A percentile compares a stretch with the other conserved stretches of the same genome.
phyloP scores from a whole-genome alignment of 1,140 invertebrate genomes.

The Lethrus apterus region DNA sequence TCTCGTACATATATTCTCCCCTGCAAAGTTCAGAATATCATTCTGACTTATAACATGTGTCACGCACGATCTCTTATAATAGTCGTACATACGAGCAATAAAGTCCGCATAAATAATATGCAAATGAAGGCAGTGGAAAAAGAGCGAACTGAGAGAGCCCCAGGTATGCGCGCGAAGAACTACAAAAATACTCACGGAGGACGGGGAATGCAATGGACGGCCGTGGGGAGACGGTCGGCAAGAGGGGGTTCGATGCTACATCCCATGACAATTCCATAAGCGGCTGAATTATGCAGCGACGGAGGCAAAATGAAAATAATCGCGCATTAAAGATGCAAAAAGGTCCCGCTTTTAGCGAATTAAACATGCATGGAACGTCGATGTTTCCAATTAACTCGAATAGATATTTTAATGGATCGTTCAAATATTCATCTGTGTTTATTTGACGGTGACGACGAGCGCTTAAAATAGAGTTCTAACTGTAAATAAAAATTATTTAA shows the following conservation, averaged over 20 bases:
- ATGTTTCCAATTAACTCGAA: conserved; percentile 31
- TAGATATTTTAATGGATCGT: conserved; percentile 30
- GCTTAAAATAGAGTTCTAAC: no score
- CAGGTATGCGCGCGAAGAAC: conserved; percentile 12
- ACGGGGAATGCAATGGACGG: background rate
- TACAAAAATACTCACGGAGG: conserved; percentile 11
- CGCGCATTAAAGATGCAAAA: conserved; percentile 27
- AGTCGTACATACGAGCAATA: conserved; percentile 18
- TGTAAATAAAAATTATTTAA: no score
- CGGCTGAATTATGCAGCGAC: conserved; percentile 2
- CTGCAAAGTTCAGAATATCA: conserved; percentile 17
- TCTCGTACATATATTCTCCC: conserved; percentile 14
- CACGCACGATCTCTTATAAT: conserved; percentile 17
- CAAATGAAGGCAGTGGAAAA: conserved; percentile 18
- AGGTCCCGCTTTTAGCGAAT: conserved; percentile 29
- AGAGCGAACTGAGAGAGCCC: conserved; percentile 4
- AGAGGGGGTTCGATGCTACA: no score
- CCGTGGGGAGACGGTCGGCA: no score
- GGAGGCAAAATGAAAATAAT: conserved; percentile 24
- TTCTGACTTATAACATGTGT: conserved; percentile 20
- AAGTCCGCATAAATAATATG: conserved; percentile 22
- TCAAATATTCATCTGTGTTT: conserved; percentile 25
- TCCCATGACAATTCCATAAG: no score
- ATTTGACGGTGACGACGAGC: conserved; percentile 3
- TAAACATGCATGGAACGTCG: conserved; percentile 31